These are phyloP conservation scores for Gasteruption jaculator DNA, from an alignment of 2,888 invertebrate genomes.

Conservation along the genomic window DNA sequence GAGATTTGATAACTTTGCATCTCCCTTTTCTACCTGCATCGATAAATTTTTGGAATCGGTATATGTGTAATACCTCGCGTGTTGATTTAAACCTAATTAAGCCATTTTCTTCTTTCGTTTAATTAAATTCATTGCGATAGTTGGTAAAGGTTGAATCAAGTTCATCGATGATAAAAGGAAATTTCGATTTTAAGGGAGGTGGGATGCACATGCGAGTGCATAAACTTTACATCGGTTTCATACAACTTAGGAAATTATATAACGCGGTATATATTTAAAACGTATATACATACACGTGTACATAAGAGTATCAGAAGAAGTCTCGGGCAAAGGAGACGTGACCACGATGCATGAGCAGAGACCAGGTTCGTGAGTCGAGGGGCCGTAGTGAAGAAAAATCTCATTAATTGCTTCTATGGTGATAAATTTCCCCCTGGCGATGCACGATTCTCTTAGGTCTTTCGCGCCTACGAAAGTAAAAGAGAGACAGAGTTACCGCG, in stretches of 20 bases:
- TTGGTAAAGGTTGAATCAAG: no score
- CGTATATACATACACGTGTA: conserved; percentile 7
- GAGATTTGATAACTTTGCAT: conserved; percentile 36
- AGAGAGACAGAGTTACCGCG: no score
- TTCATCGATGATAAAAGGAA: no score
- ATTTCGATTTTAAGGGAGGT: no score
- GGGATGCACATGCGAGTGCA: no score
- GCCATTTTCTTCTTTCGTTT: conserved; percentile 42
- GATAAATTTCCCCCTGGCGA: conserved; percentile 48
- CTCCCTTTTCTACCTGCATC: conserved; percentile 22
- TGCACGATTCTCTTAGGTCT: conserved; percentile 37
- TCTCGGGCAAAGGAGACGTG: conserved; percentile 32
- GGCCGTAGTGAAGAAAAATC: conserved; percentile 36
- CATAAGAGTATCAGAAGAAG: no score
- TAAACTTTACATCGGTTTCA: no score
- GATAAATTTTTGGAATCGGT: conserved; percentile 45
- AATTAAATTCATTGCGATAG: conserved; percentile 44
- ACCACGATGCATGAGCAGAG: conserved; percentile 36
- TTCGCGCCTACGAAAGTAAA: conserved; percentile 2
- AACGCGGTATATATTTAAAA: conserved; percentile 8
- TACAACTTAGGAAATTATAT: conserved; percentile 21
- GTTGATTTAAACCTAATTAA: conserved; percentile 45
- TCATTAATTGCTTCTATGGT: conserved; percentile 49
- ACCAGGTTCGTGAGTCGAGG: conserved; percentile 37
- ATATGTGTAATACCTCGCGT: conserved; percentile 25